Evolutionary conservation across 2,113 vertebrate genomes (phyloP).

Genomic region (Quiscalus mexicanus): DNA sequence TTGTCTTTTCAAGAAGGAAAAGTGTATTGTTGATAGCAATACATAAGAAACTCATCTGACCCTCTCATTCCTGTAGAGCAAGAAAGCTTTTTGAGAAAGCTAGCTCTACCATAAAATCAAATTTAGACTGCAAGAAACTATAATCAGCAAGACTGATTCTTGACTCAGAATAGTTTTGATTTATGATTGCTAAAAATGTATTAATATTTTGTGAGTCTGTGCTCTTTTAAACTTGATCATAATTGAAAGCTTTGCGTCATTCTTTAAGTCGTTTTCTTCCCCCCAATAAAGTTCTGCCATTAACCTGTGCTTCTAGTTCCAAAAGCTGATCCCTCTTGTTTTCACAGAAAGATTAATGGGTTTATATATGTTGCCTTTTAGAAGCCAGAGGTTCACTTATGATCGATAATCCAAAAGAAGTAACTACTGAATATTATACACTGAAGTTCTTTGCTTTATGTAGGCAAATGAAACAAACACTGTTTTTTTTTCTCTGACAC

Average conservation of each 20-base stretch:
- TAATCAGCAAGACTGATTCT: background rate
- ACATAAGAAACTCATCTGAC: background rate
- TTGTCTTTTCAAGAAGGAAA: background rate
- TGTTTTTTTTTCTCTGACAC: background rate
- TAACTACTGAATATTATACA: background rate
- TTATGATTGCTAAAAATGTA: background rate
- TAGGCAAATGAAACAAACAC: background rate
- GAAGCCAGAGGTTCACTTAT: background rate
- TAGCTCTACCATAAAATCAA: background rate
- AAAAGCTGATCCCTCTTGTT: background rate
- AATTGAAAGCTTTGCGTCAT: background rate
- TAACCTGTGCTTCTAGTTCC: background rate
- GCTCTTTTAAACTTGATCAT: background rate
- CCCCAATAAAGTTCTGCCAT: background rate
- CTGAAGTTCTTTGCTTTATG: background rate
- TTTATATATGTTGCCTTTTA: background rate
- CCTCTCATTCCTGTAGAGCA: background rate
- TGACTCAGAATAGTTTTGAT: background rate
- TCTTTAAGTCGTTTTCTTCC: background rate
- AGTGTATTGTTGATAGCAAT: background rate
- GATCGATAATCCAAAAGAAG: background rate
- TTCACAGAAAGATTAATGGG: background rate
- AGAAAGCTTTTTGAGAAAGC: background rate
- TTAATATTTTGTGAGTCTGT: background rate
- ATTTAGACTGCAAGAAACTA: background rate